Base-by-base conservation (phyloP, 2,888 invertebrate species). In the Chrysolina americana region DNA sequence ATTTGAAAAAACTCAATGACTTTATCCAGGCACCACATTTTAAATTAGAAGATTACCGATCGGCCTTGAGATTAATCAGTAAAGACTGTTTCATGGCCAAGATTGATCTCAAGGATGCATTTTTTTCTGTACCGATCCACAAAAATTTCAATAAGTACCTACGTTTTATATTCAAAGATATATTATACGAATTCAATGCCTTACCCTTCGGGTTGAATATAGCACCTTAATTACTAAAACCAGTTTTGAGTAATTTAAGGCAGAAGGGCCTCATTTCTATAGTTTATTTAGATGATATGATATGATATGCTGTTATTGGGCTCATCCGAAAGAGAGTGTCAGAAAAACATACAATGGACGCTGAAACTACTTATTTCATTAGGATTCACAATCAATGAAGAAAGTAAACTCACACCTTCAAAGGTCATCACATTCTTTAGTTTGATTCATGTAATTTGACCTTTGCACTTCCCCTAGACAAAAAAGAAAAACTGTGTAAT, bases 91-190 rank as follows among this genome's bases (percentile, higher is more conserved):
- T 62, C 11, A 62, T 62, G 62, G 11, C 15, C n/a, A 62, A 13
- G 28, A 23, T 62, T 19, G 69, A 59, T 62, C 44, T 69, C 9
- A 62, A 62, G 17, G 69, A 69, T 6, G 69, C 62, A 11, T 69
- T 62, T 69, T 62, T 62, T 41, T 41, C 28, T 4, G 41, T 69
- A 11, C 21, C 41, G 9, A 44, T 69, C 15, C 15, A 62, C 17
- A 23, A 19, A 19, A 10, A 21, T 10, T 28, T 9, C 17, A 17
- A 8, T 28, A 69, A 62, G 21, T 69, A 15, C 21, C 44, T 62
- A 28, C 5, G 41, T 11, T 69, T 44, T n/a, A 2, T 11, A 19
- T 62, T 41, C 62, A 21, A 62, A 1, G 21, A 44, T 10, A 15
- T 13, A 5, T n/a, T 59, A 15, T 59, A 59, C 9, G 23, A 59